Percentiles rank a stretch among this genome's conserved stretches.
These are phyloP conservation scores for Plectrocnemia conspersa DNA, from an alignment of 1,140 invertebrate species.

Conservation along the genomic window DNA sequence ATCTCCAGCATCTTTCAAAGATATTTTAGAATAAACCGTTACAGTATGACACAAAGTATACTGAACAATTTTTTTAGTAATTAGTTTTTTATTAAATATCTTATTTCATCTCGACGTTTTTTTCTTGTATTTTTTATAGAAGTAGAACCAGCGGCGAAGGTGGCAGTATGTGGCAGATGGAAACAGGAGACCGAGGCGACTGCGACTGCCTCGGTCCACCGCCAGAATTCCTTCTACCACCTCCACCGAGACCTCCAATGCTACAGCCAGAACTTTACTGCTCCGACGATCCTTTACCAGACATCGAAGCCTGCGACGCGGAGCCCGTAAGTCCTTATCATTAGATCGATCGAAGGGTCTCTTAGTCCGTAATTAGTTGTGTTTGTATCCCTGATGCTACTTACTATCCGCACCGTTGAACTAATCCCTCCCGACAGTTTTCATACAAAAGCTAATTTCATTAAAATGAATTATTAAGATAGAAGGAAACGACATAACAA, in stretches of 20 bases:
- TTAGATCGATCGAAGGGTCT: not conserved
- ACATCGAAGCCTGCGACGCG: constrained; percentile 50
- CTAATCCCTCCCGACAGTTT: constrained; percentile 18
- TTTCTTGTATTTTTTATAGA: not conserved
- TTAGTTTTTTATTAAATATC: too few relatives aligned
- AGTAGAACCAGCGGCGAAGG: constrained; percentile 13
- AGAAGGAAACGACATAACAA: constrained; percentile 22
- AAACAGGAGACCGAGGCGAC: constrained; percentile 39
- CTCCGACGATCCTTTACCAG: constrained; percentile 49
- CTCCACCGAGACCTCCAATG: constrained; percentile 54
- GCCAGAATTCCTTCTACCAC: constrained; percentile 56
- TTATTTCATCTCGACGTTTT: not conserved
- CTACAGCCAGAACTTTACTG: constrained; percentile 51
- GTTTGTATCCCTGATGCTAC: not conserved
- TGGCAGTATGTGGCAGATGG: constrained; percentile 31
- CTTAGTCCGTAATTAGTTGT: not conserved
- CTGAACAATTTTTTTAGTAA: too few relatives aligned
- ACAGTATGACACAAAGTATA: too few relatives aligned
- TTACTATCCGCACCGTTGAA: not conserved
- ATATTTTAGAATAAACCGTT: too few relatives aligned
- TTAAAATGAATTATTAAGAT: constrained; percentile 26
- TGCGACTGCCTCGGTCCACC: constrained; percentile 57
- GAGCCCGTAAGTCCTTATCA: constrained; percentile 52
- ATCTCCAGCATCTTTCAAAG: not conserved
- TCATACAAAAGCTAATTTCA: constrained; percentile 11